Evolutionary conservation across 2,113 vertebrate species (phyloP).

Genomic region (Peromyscus maniculatus): DNA sequence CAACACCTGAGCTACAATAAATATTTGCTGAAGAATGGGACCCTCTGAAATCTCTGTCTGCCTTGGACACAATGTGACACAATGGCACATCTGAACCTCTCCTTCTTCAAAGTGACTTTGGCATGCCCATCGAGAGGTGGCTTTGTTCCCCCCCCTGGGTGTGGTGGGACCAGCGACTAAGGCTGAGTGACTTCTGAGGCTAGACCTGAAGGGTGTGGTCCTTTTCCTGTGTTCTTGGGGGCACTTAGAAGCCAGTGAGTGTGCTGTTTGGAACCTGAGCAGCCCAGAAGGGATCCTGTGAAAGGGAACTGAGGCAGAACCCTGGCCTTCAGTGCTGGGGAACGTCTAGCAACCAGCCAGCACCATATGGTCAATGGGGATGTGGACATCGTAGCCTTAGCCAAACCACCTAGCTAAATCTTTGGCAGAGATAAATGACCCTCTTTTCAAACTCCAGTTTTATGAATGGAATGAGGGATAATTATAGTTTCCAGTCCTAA

Average conservation of each 20-base stretch:
- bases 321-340: not conserved
- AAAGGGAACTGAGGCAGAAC: not conserved
- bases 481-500: not conserved
- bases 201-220: not conserved
- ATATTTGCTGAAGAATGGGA: not conserved
- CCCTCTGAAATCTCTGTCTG: not conserved
- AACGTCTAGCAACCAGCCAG: not conserved
- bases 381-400: too few species aligned
- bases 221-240: not conserved
- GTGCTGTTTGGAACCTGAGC: not conserved
- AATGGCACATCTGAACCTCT: not conserved
- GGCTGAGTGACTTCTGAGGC: not conserved
- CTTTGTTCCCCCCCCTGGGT: not conserved
- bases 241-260: not conserved
- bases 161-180: not conserved
- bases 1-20: not conserved
- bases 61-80: not conserved
- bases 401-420: not conserved
- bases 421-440: not conserved
- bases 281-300: not conserved
- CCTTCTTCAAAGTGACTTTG: not conserved
- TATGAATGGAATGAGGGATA: not conserved
- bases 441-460: not conserved
- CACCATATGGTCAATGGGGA: not conserved
- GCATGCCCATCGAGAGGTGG: not conserved